phyloP scores from a whole-genome alignment of 2,888 invertebrate genomes.

The Stictocephala bisonia region DNA sequence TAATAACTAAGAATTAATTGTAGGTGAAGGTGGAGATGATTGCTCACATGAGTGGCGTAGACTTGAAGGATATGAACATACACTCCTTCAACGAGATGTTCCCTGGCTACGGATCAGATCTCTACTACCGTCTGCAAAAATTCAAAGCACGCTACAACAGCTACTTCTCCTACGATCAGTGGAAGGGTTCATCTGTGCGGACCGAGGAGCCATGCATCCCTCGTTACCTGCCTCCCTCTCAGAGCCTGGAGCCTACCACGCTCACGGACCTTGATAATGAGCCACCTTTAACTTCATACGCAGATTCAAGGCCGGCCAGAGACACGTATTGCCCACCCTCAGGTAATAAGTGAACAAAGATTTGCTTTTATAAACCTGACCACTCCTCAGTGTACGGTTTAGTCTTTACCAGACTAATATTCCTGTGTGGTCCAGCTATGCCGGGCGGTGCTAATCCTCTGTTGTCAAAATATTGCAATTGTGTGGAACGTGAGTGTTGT shows the following conservation, averaged over 20 bases:
- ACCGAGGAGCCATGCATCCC: not conserved
- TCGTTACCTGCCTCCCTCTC: not conserved
- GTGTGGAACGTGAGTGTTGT: too few relatives aligned
- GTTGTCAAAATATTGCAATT: too few relatives aligned
- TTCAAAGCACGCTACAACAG: not conserved
- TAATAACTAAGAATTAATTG: too few relatives aligned
- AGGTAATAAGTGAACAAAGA: too few relatives aligned
- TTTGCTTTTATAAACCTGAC: too few relatives aligned
- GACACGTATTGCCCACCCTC: constrained; percentile 3
- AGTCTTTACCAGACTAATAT: not conserved
- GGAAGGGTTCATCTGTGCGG: not conserved
- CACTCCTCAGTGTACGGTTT: too few relatives aligned
- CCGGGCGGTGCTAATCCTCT: too few relatives aligned
- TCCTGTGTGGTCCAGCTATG: not conserved
- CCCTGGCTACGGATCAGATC: constrained; percentile 9
- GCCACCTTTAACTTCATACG: not conserved
- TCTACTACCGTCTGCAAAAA: constrained; percentile 22
- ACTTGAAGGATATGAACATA: constrained; percentile 5
- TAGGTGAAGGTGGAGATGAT: constrained; percentile 19
- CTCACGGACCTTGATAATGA: constrained; percentile 31
- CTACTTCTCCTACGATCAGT: not conserved
- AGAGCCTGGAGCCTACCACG: not conserved
- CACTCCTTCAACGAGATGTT: constrained; percentile 2
- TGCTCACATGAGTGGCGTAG: constrained; percentile 10
- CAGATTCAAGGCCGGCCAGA: not conserved